These are phyloP conservation scores for Micromesistius poutassou DNA, from an alignment of 2,797 vertebrate genomes.

Conservation along the genomic window DNA sequence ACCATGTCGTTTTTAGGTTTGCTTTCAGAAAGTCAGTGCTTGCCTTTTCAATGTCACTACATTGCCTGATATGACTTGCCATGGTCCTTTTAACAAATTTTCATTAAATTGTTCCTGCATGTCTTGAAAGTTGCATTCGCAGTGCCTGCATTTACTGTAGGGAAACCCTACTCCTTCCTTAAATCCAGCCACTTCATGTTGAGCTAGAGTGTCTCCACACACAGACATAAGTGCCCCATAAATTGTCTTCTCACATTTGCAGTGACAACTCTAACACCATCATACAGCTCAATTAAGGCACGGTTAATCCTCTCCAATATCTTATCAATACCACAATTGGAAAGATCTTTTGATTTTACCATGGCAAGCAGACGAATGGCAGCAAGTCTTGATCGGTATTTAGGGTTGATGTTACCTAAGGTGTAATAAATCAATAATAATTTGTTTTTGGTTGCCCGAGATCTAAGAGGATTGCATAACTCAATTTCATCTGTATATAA, in stretches of 20 bases:
- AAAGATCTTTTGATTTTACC: slow-evolving; percentile 36
- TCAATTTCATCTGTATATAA: slow-evolving; percentile 31
- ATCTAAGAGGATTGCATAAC: slow-evolving; percentile 32
- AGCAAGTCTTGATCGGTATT: slow-evolving; percentile 34
- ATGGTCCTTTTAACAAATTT: slow-evolving; percentile 19
- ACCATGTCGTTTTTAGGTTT: not conserved
- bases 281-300: slow-evolving; percentile 16
- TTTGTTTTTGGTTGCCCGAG: slow-evolving; percentile 25
- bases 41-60: slow-evolving; percentile 12
- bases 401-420: slow-evolving; percentile 36
- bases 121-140: slow-evolving; percentile 24
- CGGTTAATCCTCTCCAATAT: slow-evolving; percentile 28
- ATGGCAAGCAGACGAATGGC: slow-evolving; percentile 35
- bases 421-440: slow-evolving; percentile 35
- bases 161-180: slow-evolving; percentile 25
- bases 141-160: slow-evolving; percentile 7
- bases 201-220: slow-evolving; percentile 13
- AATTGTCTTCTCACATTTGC: slow-evolving; percentile 22
- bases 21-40: slow-evolving; percentile 14
- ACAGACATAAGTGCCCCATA: slow-evolving; percentile 19
- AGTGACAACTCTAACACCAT: slow-evolving; percentile 19
- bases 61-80: slow-evolving; percentile 23
- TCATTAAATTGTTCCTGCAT: slow-evolving; percentile 26
- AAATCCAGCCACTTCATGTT: slow-evolving; percentile 23
- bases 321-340: slow-evolving; percentile 30